A percentile compares a stretch with the other conserved stretches of the same genome.
These are phyloP conservation scores for Anabas testudineus DNA, from an alignment of 2,797 vertebrate genomes.

Conservation along the genomic window DNA sequence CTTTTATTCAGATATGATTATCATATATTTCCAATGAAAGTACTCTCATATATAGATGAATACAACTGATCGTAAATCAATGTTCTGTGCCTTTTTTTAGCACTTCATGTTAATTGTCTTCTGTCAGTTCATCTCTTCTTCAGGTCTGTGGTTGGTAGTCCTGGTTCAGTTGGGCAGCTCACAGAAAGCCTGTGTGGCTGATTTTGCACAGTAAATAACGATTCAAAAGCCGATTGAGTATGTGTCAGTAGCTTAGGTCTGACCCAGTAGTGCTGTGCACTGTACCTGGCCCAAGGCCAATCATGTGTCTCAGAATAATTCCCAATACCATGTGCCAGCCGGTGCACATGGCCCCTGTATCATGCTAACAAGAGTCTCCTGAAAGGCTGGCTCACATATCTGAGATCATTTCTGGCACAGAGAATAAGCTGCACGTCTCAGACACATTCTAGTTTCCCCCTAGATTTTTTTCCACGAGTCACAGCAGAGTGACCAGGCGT, in stretches of 20 bases:
- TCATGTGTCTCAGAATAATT: constrained; percentile 56
- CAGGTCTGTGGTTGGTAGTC: background rate
- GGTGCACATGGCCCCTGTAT: constrained; percentile 70
- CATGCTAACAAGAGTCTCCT: constrained; percentile 45
- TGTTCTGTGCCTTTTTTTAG: background rate
- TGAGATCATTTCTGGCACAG: constrained; percentile 31
- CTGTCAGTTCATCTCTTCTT: background rate
- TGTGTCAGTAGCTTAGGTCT: constrained; percentile 42
- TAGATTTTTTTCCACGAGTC: constrained; percentile 23
- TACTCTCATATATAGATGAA: background rate
- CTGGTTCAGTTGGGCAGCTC: constrained; percentile 11
- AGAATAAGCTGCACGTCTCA: constrained; percentile 26
- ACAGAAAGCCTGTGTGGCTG: constrained; percentile 7
- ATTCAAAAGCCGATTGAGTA: constrained; percentile 30
- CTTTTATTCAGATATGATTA: constrained; percentile 1
- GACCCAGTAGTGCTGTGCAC: constrained; percentile 49
- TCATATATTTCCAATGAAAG: background rate
- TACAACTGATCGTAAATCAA: background rate
- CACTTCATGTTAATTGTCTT: background rate
- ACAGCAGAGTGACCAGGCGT: constrained; percentile 45
- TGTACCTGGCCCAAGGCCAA: constrained; percentile 61
- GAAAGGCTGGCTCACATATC: constrained; percentile 35
- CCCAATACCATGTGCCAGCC: constrained; percentile 71
- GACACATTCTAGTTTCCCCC: constrained; percentile 36
- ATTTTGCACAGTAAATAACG: constrained; percentile 39